These are phyloP conservation scores for Caprella mutica DNA, from an alignment of 2,888 invertebrate genomes.

Conservation along the genomic window DNA sequence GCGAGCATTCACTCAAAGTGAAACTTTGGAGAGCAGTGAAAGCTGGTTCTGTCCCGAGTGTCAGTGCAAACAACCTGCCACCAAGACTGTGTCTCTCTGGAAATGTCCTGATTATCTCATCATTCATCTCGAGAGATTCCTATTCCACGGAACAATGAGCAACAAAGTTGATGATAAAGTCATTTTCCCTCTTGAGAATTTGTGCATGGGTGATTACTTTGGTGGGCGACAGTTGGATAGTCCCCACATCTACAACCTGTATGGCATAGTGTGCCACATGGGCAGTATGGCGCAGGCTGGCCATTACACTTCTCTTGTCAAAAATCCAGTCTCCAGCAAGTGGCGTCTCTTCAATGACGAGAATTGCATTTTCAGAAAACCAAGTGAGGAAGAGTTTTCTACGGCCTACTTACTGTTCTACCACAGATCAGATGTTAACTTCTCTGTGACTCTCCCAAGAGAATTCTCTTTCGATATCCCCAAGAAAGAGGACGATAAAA, in stretches of 20 bases:
- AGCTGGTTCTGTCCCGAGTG: constrained; percentile 56
- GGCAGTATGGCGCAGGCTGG: constrained; percentile 54
- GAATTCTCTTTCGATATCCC: too few species aligned
- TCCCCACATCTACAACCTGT: constrained; percentile 48
- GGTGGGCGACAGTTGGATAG: constrained; percentile 40
- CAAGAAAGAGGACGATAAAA: too few species aligned
- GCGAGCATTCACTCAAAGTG: constrained; percentile 53
- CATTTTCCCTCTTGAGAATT: constrained; percentile 49
- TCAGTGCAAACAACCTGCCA: constrained; percentile 51
- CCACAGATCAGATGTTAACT: too few species aligned
- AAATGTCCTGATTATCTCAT: constrained; percentile 53
- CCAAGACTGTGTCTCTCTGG: constrained; percentile 54
- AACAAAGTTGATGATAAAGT: constrained; percentile 53
- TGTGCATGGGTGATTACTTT: constrained; percentile 46
- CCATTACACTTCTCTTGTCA: constrained; percentile 52
- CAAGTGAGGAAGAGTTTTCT: constrained; percentile 49
- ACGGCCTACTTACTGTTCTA: constrained; percentile 55
- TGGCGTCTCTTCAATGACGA: constrained; percentile 56
- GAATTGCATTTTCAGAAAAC: constrained; percentile 46
- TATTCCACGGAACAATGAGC: constrained; percentile 51
- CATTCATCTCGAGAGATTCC: constrained; percentile 52
- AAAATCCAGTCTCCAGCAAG: constrained; percentile 47
- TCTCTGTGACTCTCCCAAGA: too few species aligned
- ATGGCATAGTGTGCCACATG: constrained; percentile 53
- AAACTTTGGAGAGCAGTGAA: constrained; percentile 52